These are phyloP conservation scores for Neofelis nebulosa DNA, from an alignment of 2,113 vertebrate genomes.

Conservation along the genomic window DNA sequence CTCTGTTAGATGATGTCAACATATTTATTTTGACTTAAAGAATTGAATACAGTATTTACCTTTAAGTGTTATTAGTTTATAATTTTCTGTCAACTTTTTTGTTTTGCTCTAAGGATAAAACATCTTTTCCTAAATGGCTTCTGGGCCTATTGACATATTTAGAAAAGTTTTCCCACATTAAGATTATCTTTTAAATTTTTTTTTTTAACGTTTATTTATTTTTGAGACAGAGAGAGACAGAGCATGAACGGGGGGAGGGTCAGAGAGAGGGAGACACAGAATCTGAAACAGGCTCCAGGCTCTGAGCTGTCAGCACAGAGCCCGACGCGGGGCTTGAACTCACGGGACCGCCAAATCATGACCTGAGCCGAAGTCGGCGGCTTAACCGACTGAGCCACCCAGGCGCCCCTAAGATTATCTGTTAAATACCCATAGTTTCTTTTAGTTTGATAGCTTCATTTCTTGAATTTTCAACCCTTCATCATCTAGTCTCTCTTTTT, in stretches of 20 bases:
- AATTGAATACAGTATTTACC: not conserved
- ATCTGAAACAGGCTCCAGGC: no score
- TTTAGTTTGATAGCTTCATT: not conserved
- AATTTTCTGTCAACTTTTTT: not conserved
- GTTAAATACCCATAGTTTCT: not conserved
- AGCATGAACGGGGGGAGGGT: no score
- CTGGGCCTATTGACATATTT: not conserved
- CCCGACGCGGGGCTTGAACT: no score
- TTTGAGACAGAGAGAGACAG: no score
- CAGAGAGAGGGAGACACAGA: no score
- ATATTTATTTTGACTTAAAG: not conserved
- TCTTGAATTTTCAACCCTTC: not conserved
- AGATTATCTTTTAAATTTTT: not conserved
- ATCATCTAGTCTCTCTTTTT: not conserved
- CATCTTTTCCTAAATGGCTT: not conserved
- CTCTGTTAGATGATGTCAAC: not conserved
- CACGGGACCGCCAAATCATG: no score
- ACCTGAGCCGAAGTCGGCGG: no score
- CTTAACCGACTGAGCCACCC: no score
- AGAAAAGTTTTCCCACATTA: not conserved
- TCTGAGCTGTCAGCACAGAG: no score
- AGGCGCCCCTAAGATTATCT: not conserved
- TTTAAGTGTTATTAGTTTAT: not conserved
- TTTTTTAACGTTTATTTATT: no score
- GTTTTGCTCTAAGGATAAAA: not conserved